phyloP scores from a whole-genome alignment of 2,888 invertebrate species.

The Ornithoptera priamus region DNA sequence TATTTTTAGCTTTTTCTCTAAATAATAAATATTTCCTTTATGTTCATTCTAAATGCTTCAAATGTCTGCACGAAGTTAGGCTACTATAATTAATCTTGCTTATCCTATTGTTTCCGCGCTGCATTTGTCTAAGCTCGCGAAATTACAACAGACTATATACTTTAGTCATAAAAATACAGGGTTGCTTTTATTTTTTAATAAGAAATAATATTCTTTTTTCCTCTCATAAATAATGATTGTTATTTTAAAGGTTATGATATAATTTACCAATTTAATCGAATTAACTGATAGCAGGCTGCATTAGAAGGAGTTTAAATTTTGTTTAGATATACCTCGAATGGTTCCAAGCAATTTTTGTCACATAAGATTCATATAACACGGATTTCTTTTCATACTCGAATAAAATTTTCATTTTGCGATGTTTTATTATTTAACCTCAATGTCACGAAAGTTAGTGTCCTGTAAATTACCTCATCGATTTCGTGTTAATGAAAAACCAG shows the following conservation, averaged over 20 bases:
- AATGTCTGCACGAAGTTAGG: slow-evolving; percentile 2
- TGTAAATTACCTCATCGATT: slow-evolving; percentile 47
- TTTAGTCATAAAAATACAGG: slow-evolving; percentile 52
- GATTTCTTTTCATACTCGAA: too few relatives aligned
- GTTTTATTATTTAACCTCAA: not conserved
- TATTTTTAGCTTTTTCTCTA: not conserved
- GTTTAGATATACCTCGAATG: too few relatives aligned
- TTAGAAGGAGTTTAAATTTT: too few relatives aligned
- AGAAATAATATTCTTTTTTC: too few relatives aligned
- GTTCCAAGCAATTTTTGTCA: too few relatives aligned
- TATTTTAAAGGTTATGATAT: too few relatives aligned
- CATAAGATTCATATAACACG: too few relatives aligned
- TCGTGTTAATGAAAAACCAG: slow-evolving; percentile 73
- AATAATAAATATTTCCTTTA: not conserved
- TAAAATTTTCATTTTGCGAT: too few relatives aligned
- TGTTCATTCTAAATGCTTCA: not conserved
- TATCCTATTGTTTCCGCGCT: slow-evolving; percentile 37
- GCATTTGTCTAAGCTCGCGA: slow-evolving; percentile 43
- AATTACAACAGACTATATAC: slow-evolving; percentile 51
- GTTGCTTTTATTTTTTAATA: slow-evolving; percentile 38
- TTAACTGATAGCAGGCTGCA: too few relatives aligned
- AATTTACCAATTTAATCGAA: too few relatives aligned
- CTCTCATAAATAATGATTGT: too few relatives aligned
- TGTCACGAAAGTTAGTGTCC: not conserved
- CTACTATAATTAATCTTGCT: slow-evolving; percentile 23